Conservation (phyloP, 2,888 invertebrate genomes). For the Drosophila stalkeri region DNA sequence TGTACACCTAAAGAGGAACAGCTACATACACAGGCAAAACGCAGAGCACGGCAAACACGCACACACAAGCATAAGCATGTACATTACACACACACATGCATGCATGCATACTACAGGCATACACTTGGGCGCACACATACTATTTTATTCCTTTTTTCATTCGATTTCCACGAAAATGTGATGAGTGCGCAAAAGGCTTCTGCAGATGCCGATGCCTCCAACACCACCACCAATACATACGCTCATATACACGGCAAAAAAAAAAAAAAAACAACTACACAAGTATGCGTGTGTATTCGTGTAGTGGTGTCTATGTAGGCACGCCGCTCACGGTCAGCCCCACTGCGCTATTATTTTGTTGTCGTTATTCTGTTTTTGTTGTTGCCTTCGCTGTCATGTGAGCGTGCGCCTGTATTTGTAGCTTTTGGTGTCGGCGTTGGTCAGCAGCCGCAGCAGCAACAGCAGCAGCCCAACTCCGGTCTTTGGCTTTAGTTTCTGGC, state of each 20-base stretch:
- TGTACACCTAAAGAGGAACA: constrained; percentile 37
- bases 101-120: constrained; percentile 1
- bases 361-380: constrained; percentile 7
- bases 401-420: constrained; percentile 59
- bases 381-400: constrained; percentile 54
- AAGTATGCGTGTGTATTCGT: constrained; percentile 29
- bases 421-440: constrained; percentile 60
- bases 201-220: constrained; percentile 69
- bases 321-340: constrained; percentile 65
- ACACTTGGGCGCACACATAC: constrained; percentile 26
- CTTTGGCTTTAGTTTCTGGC: constrained; percentile 59
- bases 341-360: constrained; percentile 58
- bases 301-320: constrained; percentile 41
- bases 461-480: constrained; percentile 52
- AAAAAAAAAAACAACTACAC: constrained; percentile 25
- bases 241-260: constrained; percentile 33
- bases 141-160: constrained; percentile 74
- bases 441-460: constrained; percentile 52
- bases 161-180: constrained; percentile 83
- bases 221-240: constrained; percentile 21
- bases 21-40: constrained; percentile 30
- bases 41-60: constrained; percentile 23
- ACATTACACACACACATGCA: constrained; percentile 14
- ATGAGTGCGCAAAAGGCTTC: constrained; percentile 83
- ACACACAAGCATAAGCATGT: constrained; percentile 21